phyloP scores from a whole-genome alignment of 2,888 invertebrate genomes.

The Apotomis turbidana region DNA sequence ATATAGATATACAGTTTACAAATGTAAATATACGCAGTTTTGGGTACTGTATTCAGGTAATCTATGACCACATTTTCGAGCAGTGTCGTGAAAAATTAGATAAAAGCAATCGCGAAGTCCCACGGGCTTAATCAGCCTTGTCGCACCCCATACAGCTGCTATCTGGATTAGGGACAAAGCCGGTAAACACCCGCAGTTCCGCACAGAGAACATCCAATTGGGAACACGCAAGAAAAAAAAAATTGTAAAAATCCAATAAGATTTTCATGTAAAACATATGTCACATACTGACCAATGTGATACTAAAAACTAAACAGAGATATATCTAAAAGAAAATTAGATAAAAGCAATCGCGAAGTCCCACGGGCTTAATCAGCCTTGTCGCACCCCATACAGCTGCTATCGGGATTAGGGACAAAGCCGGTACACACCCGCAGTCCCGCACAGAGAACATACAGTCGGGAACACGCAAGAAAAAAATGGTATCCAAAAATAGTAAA shows the following conservation, averaged over 20 bases:
- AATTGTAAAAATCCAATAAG: too few species aligned
- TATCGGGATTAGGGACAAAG: conserved; percentile 2
- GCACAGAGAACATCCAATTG: conserved; percentile 12
- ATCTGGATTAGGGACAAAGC: conserved; percentile 2
- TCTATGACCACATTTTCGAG: too few species aligned
- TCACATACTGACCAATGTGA: too few species aligned
- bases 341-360: conserved; percentile 3
- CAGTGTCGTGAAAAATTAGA: too few species aligned
- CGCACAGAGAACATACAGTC: conserved; percentile 19
- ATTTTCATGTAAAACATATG: too few species aligned
- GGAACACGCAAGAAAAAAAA: too few species aligned
- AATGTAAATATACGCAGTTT: too few species aligned
- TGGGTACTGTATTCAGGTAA: too few species aligned
- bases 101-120: conserved; percentile 2
- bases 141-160: conserved; percentile 16
- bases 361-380: conserved; percentile 21
- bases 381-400: conserved; percentile 15
- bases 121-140: conserved; percentile 21
- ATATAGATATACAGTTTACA: too few species aligned
- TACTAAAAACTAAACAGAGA: too few species aligned
- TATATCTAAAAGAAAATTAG: not conserved
- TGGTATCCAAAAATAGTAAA: too few species aligned
- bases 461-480: too few species aligned
- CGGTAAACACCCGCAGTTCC: conserved; percentile 11
- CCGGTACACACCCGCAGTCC: conserved; percentile 12